These are phyloP conservation scores for Tuta absoluta DNA, from an alignment of 2,888 invertebrate species.

Conservation along the genomic window DNA sequence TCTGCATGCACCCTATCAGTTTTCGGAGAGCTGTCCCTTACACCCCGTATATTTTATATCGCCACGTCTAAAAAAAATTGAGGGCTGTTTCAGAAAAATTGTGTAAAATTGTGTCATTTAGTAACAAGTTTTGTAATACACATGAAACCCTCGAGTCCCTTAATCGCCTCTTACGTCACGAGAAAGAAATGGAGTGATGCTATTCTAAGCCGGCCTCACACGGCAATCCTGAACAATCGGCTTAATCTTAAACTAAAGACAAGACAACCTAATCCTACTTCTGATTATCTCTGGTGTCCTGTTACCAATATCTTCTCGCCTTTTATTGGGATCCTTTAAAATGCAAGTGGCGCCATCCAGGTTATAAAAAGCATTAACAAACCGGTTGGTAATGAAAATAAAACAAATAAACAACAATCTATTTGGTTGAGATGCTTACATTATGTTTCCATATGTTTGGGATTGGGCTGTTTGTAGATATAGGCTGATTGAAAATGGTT, in stretches of 20 bases:
- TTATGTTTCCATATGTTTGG: slow-evolving; percentile 11
- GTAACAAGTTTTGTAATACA: too few species aligned
- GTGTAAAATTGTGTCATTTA: too few species aligned
- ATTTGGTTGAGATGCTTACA: background rate
- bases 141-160: too few species aligned
- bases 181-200: too few species aligned
- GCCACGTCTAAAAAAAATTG: too few species aligned
- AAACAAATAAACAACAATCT: slow-evolving; percentile 12
- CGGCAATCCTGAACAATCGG: background rate
- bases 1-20: too few species aligned
- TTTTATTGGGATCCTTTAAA: background rate
- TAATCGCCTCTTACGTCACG: too few species aligned
- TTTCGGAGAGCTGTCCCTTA: too few species aligned
- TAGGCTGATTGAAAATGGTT: background rate
- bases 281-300: background rate
- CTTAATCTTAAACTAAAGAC: background rate
- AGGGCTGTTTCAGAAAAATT: too few species aligned
- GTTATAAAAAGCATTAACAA: background rate
- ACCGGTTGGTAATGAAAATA: background rate
- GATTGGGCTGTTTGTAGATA: background rate
- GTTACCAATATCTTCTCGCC: slow-evolving; percentile 13
- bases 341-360: slow-evolving; percentile 19
- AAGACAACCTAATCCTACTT: background rate
- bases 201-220: too few species aligned
- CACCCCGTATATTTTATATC: too few species aligned